Evolutionary conservation across 2,888 invertebrate species (phyloP), one percentile per base, ranked within the genome.

Genomic region (Embidobia sp.): DNA sequence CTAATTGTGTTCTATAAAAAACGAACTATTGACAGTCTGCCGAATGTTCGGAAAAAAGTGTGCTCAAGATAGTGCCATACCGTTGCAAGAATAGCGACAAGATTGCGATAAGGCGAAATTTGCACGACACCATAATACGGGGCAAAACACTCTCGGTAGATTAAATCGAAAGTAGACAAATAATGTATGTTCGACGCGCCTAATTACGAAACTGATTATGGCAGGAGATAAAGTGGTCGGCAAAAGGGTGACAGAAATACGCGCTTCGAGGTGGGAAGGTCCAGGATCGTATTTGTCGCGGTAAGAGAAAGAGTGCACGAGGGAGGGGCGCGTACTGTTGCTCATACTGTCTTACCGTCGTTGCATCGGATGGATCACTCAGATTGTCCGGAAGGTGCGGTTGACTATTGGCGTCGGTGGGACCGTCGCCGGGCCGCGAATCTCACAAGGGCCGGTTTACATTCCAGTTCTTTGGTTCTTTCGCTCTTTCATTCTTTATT

Each of bases 381-480:
- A 79, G 83, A 84, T 83, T 79, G 85, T 83, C 87, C 88, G 89
- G 89, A 89, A 89, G 89, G 85, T 89, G 89, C 86, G 89, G 89
- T 89, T 85, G 86, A 84, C 83, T 83, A 82, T 85, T 83, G 84
- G 87, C 85, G 85, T 82, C 82, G 88, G 88, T 89, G 89, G 87
- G 89, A 89, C 87, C 87, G 85, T 75, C 81, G 83, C 66, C 78
- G 85, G 83, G 82, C 82, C 84, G 87, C 87, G 83, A 89, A 89
- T 89, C 89, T 89, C 89, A 89, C 89, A 89, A 85, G 88, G 88
- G 88, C 88, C 89, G 86, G 89, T 86, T 89, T 89, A 89, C 89
- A 88, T 87, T 86, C 83, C 82, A 86, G 87, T 85, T 83, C 81
- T 40, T 53, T 35, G 18, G 82, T 82, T 75, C 83, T 81, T 84